Evolutionary conservation across 2,113 vertebrate species (phyloP).

Genomic region (Glaucomys volans): DNA sequence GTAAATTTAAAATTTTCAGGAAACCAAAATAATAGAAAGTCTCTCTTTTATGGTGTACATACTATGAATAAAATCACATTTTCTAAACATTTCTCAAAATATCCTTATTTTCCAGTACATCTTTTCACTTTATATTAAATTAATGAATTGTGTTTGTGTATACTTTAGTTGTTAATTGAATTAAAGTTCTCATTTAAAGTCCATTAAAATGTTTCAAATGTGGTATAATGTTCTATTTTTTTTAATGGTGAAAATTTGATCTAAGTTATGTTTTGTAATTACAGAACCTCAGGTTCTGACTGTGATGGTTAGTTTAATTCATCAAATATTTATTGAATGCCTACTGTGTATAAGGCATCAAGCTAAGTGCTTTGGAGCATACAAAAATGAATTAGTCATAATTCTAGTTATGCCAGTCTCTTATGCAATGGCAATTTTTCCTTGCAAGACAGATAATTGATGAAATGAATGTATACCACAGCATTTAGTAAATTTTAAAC

Average conservation of each 20-base stretch:
- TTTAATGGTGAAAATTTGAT: constrained; percentile 46
- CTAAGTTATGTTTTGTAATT: constrained; percentile 59
- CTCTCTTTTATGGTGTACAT: constrained; percentile 76
- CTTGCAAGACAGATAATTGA: constrained; percentile 16
- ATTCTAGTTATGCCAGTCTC: constrained; percentile 4
- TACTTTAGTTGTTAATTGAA: constrained; percentile 60
- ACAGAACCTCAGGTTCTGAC: constrained; percentile 44
- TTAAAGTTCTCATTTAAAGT: constrained; percentile 66
- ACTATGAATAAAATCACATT: constrained; percentile 77
- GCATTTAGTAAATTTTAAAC: constrained; percentile 40
- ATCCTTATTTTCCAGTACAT: constrained; percentile 76
- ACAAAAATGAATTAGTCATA: constrained; percentile 54
- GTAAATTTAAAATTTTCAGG: constrained; percentile 63
- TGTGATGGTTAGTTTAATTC: constrained; percentile 52
- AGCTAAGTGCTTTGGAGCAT: constrained; percentile 30
- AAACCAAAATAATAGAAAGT: constrained; percentile 54
- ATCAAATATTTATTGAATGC: constrained; percentile 71
- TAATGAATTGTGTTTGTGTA: constrained; percentile 57
- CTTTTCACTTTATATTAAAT: constrained; percentile 69
- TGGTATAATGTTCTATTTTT: constrained; percentile 44
- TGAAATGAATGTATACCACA: constrained; percentile 15
- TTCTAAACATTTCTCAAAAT: constrained; percentile 79
- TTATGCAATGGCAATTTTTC: constrained; percentile 50
- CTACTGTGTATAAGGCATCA: constrained; percentile 45
- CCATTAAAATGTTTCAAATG: constrained; percentile 60